These are phyloP conservation scores for Acinonyx jubatus DNA, from an alignment of 2,113 vertebrate species.

Conservation along the genomic window DNA sequence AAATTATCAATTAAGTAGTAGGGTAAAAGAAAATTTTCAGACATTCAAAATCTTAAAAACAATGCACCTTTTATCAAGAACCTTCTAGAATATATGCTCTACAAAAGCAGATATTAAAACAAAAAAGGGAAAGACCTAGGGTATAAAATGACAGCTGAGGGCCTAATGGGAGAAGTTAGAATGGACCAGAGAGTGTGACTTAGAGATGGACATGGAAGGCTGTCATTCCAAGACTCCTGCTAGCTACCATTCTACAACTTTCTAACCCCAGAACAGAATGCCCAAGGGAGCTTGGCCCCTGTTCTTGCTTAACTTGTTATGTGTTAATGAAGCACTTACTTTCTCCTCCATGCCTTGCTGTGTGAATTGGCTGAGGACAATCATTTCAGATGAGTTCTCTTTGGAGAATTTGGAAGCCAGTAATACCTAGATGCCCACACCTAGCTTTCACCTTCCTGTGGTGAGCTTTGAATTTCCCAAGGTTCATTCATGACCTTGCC, in stretches of 20 bases:
- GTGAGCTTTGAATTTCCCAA: neutral
- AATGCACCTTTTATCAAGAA: too few species aligned
- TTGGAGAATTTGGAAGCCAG: neutral
- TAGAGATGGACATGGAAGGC: neutral
- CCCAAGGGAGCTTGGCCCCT: neutral
- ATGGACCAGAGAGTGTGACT: neutral
- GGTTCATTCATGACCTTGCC: neutral
- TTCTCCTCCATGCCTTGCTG: neutral
- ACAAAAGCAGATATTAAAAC: too few species aligned
- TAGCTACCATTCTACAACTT: neutral
- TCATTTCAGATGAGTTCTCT: neutral
- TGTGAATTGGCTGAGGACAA: neutral
- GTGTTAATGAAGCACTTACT: neutral
- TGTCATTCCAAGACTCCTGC: neutral
- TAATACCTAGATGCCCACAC: neutral
- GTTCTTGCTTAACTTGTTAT: neutral
- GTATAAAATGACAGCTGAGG: neutral
- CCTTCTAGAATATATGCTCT: too few species aligned
- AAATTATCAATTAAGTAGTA: too few species aligned
- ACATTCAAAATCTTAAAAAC: too few species aligned
- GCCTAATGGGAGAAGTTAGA: neutral
- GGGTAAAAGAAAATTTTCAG: too few species aligned
- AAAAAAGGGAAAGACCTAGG: too few species aligned
- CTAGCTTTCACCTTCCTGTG: neutral
- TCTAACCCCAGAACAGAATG: neutral